Evolutionary conservation across 2,113 vertebrate genomes (phyloP).

Genomic region (Paramormyrops kingsleyae): DNA sequence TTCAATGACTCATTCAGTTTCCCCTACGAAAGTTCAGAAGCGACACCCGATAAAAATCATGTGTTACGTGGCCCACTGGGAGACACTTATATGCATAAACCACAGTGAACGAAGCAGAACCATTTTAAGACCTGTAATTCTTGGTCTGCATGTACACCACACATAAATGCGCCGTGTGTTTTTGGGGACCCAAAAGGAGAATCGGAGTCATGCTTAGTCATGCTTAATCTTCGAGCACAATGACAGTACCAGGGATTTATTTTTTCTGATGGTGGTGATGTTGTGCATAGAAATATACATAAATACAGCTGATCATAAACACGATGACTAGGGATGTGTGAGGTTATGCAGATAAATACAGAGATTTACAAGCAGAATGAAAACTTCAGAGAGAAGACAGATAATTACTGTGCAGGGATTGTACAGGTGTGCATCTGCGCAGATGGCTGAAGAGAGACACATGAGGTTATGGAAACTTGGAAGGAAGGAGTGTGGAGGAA

Average conservation of each 20-base stretch:
- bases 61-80: slow-evolving; percentile 35
- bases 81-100: slow-evolving; percentile 25
- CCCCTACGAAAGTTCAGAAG: slow-evolving; percentile 15
- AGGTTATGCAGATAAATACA: neutral
- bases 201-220: neutral
- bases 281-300: neutral
- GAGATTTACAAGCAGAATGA: neutral
- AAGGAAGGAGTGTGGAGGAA: neutral
- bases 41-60: slow-evolving; percentile 43
- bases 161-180: neutral
- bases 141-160: neutral
- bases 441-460: neutral
- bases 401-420: neutral
- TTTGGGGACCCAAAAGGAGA: neutral
- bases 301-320: neutral
- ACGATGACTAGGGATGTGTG: neutral
- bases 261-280: neutral
- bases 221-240: neutral
- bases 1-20: neutral
- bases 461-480: neutral
- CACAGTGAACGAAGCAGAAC: slow-evolving; percentile 29
- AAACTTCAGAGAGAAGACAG: neutral
- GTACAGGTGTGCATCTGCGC: neutral
- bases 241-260: neutral
- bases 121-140: neutral